Base-by-base conservation (phyloP, 2,797 vertebrate genomes). In the Tragelaphus oryx region DNA sequence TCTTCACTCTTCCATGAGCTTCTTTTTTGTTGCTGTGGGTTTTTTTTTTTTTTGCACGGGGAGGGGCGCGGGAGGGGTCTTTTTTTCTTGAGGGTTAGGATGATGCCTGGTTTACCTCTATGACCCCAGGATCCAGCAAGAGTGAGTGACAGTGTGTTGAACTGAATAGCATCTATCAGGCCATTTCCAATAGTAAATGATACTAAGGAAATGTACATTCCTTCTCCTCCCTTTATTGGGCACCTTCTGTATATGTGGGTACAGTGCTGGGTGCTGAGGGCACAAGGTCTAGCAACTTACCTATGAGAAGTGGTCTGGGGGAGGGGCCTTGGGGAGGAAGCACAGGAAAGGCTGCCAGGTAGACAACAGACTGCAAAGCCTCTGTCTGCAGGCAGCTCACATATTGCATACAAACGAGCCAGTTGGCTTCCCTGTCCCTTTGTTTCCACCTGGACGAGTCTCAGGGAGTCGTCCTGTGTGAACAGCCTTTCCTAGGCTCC, bases 31-130 rank as follows among this genome's bases (percentile, higher is more conserved):
- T 68, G 65, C 20, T 37, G 33, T 68, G 33, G 33, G 8, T 33
- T 12, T 13, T 41, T 68, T 18, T 65, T 65, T 65, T 41, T 71
- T 24, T 37, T 3, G 65, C 3, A 0, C 5, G n/a, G 28, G 59
- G 59, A 0, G 0, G 30, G 2, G 60, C 26, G 4, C 0, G 20
- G 65, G 24, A 5, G 26, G 57, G 11, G 20, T 8, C 20, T 26
- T 74, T 74, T 71, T 44, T 26, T 26, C 28, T 13, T 60, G 57
- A 95, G 68, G 33, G 46, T 37, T 8, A 24, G 28, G 37, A 68
- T 37, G 41, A 20, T 60, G 50, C 79, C 54, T 75, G 33, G 52
- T 71, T 95, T 68, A 65, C 22, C 71, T 55, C 60, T 81, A 0
- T 30, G 80, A 93, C 55, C 88, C 22, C 68, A 62, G 30, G 48